These are phyloP conservation scores for Cheiracanthium punctorium DNA, from an alignment of 2,888 invertebrate species.

Conservation along the genomic window DNA sequence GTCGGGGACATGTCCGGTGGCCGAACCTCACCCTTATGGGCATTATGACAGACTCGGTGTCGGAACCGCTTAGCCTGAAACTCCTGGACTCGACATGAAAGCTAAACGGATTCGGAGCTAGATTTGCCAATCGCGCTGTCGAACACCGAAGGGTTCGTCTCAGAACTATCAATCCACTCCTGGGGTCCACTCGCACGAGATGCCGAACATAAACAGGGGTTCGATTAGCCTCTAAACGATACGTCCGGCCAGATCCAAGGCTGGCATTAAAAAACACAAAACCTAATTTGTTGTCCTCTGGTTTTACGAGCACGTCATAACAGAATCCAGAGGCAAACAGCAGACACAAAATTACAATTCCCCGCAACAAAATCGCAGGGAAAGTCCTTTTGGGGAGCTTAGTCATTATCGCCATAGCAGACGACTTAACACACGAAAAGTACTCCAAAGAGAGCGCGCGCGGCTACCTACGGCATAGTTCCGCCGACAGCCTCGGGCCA, in stretches of 20 bases:
- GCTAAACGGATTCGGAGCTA: slow-evolving; percentile 85
- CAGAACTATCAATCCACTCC: slow-evolving; percentile 77
- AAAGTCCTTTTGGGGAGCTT: neutral
- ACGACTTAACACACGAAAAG: neutral
- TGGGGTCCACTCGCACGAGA: slow-evolving; percentile 84
- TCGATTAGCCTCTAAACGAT: slow-evolving; percentile 72
- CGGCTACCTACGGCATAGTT: slow-evolving; percentile 36
- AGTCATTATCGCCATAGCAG: neutral
- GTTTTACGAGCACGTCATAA: slow-evolving; percentile 66
- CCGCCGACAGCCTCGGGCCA: slow-evolving; percentile 36
- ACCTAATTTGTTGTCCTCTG: slow-evolving; percentile 65
- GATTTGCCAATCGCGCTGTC: slow-evolving; percentile 39
- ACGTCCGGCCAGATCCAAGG: slow-evolving; percentile 78
- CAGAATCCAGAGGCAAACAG: slow-evolving; percentile 1
- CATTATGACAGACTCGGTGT: slow-evolving; percentile 66
- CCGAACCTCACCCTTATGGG: slow-evolving; percentile 66
- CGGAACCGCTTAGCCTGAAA: slow-evolving; percentile 69
- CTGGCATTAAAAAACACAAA: slow-evolving; percentile 73
- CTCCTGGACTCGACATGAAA: slow-evolving; percentile 88
- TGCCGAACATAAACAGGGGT: slow-evolving; percentile 89
- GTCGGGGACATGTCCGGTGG: slow-evolving; percentile 60
- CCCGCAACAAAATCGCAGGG: neutral
- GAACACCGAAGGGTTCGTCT: slow-evolving; percentile 55
- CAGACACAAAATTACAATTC: neutral
- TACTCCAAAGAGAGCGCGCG: slow-evolving; percentile 1